Conservation (phyloP, 2,797 vertebrate genomes). For the Micrastur ruficollis region DNA sequence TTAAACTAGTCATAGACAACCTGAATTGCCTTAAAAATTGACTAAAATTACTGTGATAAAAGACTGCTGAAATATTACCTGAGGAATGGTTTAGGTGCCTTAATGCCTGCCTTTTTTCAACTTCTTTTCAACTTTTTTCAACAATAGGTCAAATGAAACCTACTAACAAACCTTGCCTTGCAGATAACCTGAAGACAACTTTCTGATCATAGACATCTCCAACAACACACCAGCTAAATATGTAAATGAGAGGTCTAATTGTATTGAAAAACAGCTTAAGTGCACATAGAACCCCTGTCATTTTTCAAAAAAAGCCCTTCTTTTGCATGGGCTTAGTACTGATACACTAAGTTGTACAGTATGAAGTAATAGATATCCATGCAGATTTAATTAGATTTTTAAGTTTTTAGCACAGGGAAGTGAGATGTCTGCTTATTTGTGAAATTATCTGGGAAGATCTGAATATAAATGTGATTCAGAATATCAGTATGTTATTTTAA, state of each 20-base stretch:
- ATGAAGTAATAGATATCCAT: neutral
- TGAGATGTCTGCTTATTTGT: neutral
- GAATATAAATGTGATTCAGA: neutral
- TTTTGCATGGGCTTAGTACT: neutral
- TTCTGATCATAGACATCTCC: neutral
- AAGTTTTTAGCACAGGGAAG: neutral
- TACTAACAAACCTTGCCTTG: neutral
- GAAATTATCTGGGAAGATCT: neutral
- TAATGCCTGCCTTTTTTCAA: neutral
- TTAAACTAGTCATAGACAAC: neutral
- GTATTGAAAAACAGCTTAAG: neutral
- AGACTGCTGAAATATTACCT: neutral
- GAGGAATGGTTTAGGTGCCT: neutral
- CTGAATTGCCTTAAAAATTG: neutral
- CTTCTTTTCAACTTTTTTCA: too few relatives aligned
- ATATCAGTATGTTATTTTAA: neutral
- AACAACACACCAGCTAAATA: neutral
- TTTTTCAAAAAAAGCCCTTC: neutral
- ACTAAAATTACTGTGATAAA: neutral
- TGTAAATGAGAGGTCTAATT: neutral
- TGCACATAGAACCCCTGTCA: neutral
- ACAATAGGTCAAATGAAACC: neutral
- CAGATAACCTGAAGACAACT: neutral
- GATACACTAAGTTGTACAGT: neutral
- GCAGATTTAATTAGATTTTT: neutral